Evolutionary conservation across 2,888 invertebrate genomes (phyloP), one percentile per base, ranked within the genome.

Genomic region (Peribatodes rhomboidaria): DNA sequence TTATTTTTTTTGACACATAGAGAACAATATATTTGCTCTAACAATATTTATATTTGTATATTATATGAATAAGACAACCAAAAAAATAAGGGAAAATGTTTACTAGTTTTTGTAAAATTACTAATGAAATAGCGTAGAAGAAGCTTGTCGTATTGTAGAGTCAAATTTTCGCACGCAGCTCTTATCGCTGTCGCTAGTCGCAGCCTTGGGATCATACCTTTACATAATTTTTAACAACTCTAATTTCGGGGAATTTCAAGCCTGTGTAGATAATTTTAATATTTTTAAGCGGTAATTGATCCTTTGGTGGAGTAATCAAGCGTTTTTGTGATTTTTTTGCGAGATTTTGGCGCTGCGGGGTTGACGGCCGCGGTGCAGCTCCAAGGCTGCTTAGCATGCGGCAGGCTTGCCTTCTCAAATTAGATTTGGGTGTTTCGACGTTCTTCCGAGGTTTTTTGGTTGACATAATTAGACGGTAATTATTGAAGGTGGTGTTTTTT

Each of bases 271-370:
- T 58, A 31, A 64, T 59, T 64, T 47, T 58, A 50, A 42, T 22
- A 49, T 42, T 49, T 56, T 55, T 47, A 42, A 39, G 22, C 33
- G 41, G 54, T 64, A 59, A 64, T 58, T 58, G 59, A 59, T 59
- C 59, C 59, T 53, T 37, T 27, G 14, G 49, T 56, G 14, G 33
- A 37, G 56, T 52, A 56, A 62, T 57, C 52, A 46, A 52, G 31
- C 8, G 37, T 62, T 61, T 47, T 62, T 52, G 44, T 14, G 14
- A 1, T 39, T 55, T 62, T n/a, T 50, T 57, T 42, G 41, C 54
- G 41, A 10, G 16, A 10, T 63, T 57, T 57, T 27, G 55, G 8
- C 22, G 57, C 2, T 14, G 37, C 22, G 46, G 27, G 57, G 57
- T 57, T 37, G 44, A 16, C 41, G 62, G 44, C 62, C 62, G 31